phyloP scores from a whole-genome alignment of 2,888 invertebrate species.

The Amiota minor region DNA sequence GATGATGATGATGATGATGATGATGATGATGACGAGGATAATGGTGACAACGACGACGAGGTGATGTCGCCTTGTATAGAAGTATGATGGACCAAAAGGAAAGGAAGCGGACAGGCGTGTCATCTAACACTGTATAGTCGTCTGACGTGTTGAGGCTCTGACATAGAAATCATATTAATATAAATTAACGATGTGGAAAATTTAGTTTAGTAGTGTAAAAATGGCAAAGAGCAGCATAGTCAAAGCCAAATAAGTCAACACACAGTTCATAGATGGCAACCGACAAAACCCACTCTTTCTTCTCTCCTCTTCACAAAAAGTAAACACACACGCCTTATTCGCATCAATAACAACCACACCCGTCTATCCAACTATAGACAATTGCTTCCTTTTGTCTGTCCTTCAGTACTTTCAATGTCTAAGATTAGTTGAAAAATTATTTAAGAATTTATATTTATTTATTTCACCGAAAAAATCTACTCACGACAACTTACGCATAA shows the following conservation, averaged over 20 bases:
- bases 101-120: neutral
- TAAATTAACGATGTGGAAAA: slow-evolving; percentile 74
- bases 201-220: slow-evolving; percentile 73
- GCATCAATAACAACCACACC: slow-evolving; percentile 16
- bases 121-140: slow-evolving; percentile 41
- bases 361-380: too few species aligned
- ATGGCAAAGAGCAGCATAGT: slow-evolving; percentile 50
- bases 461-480: neutral
- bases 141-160: slow-evolving; percentile 43
- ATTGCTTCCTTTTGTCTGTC: too few species aligned
- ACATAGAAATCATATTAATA: slow-evolving; percentile 73
- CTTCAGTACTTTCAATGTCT: too few species aligned
- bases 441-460: slow-evolving; percentile 17
- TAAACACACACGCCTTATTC: slow-evolving; percentile 18
- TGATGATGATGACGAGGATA: slow-evolving; percentile 26
- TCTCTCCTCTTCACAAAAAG: neutral
- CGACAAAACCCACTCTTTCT: neutral
- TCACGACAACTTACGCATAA: neutral
- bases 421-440: slow-evolving; percentile 23
- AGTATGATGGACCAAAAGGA: too few species aligned
- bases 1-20: slow-evolving; percentile 19
- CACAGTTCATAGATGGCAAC: neutral
- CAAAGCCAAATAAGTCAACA: slow-evolving; percentile 39
- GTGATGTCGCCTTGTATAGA: too few species aligned
- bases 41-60: slow-evolving; percentile 30